Evolutionary conservation across 2,888 invertebrate species (phyloP), one percentile per base, ranked within the genome.

Genomic region (Herminia tarsipennalis): DNA sequence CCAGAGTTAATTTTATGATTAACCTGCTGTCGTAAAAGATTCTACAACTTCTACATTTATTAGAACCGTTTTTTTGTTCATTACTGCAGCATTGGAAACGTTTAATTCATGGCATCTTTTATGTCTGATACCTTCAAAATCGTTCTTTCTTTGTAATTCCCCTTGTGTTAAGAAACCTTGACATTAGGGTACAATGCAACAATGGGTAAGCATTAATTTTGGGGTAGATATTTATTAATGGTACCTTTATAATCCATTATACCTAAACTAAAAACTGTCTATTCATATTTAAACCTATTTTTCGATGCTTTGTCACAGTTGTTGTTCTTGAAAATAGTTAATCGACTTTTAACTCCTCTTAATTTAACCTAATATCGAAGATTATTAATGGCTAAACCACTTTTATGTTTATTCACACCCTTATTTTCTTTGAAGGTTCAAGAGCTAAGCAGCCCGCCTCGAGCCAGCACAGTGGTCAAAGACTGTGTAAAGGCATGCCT

Each of bases 401-500:
- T n/a, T n/a, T n/a, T n/a, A n/a, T n/a, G n/a, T n/a, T n/a, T n/a
- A n/a, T n/a, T n/a, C n/a, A n/a, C n/a, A n/a, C n/a, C n/a, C n/a
- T n/a, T 13, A 0, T 29, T 14, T 39, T 49, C n/a, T 44, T 38
- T 53, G 0, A 2, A 97, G 96, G 99, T 99, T 5, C 98, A 99
- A 93, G 99, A 99, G 84, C 88, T 99, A 63, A 97, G 99, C 42
- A 98, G 98, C 91, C 99, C 99, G 40, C 99, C 99, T 1, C 93
- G 99, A 68, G 99, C 99, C 51, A 98, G 98, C 86, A 98, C 98
- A 14, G 99, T 99, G 25, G 99, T 99, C 38, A 99, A 99, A 92
- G 99, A 99, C 92, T 99, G 99, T 88, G 99, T 99, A 42, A 99
- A 98, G 83, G 99, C 99, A 42, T 99, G 99, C 92, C 95, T 99